Evolutionary conservation across 2,113 vertebrate species (phyloP), one percentile per base, ranked within the genome.

Genomic region (Podiceps cristatus): DNA sequence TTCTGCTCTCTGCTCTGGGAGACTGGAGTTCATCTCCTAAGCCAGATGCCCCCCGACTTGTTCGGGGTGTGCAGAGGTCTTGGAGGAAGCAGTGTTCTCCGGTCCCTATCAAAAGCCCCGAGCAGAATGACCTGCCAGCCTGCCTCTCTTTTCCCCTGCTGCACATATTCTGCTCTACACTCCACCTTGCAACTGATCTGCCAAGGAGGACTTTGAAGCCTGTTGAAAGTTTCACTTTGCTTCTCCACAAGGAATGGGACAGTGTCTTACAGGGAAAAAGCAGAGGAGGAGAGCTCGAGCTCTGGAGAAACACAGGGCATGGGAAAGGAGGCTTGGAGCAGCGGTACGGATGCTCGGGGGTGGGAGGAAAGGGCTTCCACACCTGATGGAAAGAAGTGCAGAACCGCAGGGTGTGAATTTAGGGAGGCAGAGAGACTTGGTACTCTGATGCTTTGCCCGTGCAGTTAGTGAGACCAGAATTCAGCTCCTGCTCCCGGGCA

Each of bases 91-190:
- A n/a, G 11, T 25, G 18, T 40, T 88, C 49, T 76, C 9, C 35
- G 60, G 37, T 35, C 63, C 15, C 3, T 4, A 79, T 16, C 24
- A 45, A 37, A 78, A 76, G 17, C 10, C 24, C n/a, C 7, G 13
- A 86, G 37, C 22, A 72, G 11, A 59, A 13, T 28, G 35, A 33
- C 13, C 73, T 60, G 15, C 12, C 45, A 55, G 23, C 10, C 10
- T 45, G 56, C 20, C 22, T 56, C 6, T 50, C 16, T 64, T 68
- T 44, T 47, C 16, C 15, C 3, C 2, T 35, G 6, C 19, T 75
- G 22, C 0, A 0, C 8, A 5, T 35, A 25, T 17, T 78, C 49
- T 86, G 35, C 35, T 15, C 0, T 44, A 35, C 0, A 0, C 8
- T 75, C 23, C 18, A 44, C 33, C 53, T 79, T 45, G 75, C 33